These are phyloP conservation scores for Heliconius aoede DNA, from an alignment of 2,888 invertebrate species.

Conservation along the genomic window DNA sequence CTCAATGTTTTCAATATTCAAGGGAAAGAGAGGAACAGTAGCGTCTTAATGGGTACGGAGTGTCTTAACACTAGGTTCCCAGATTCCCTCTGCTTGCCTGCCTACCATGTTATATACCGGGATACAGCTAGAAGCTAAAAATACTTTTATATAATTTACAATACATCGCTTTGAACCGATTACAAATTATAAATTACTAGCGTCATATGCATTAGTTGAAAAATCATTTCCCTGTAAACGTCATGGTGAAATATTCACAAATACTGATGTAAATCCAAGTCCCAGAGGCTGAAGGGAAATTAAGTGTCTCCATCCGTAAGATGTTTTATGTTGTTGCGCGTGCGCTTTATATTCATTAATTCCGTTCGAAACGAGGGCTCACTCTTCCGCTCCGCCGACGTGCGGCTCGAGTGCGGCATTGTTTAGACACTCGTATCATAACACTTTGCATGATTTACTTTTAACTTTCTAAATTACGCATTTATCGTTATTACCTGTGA, in stretches of 20 bases:
- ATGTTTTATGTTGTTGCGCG: conserved; percentile 56
- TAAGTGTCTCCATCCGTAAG: conserved; percentile 59
- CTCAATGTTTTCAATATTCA: fast-evolving
- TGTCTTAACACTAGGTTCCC: too few relatives aligned
- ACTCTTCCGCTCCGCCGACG: conserved; percentile 64
- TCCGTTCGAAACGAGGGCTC: conserved; percentile 59
- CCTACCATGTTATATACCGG: too few relatives aligned
- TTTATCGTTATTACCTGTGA: not conserved
- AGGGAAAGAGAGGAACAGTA: too few relatives aligned
- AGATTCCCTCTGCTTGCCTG: too few relatives aligned
- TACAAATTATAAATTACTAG: not conserved
- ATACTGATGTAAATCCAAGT: conserved; percentile 47
- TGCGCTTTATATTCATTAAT: conserved; percentile 80
- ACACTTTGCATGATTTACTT: conserved; percentile 37
- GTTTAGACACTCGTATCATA: conserved; percentile 48
- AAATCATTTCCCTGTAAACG: conserved; percentile 45
- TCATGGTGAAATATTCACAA: conserved; percentile 44
- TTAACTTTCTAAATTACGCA: not conserved
- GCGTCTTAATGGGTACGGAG: too few relatives aligned
- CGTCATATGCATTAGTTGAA: conserved; percentile 33
- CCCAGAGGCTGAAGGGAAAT: conserved; percentile 53
- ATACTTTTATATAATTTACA: too few relatives aligned
- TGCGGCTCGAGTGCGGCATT: conserved; percentile 60
- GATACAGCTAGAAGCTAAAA: too few relatives aligned
- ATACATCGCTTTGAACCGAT: not conserved